Percentiles rank a stretch among this genome's conserved stretches.
Evolutionary conservation across 92 coral and sea anemone genomes (phyloP).

Genomic region (Palythoa heliodiscus): DNA sequence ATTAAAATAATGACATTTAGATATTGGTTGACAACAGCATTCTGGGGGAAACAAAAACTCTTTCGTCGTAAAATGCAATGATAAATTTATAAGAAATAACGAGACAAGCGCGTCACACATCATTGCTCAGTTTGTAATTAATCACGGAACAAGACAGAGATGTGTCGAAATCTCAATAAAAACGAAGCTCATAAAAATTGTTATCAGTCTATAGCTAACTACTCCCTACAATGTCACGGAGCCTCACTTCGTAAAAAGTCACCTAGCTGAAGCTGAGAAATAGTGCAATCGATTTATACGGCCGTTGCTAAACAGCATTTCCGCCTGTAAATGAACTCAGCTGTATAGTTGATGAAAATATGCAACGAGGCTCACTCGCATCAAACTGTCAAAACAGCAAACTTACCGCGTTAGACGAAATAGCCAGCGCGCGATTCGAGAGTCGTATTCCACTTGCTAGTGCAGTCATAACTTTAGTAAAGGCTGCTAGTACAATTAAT

Average conservation of each 20-base stretch:
- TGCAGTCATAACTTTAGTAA: slow-evolving; percentile 39
- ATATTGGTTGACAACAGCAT: background rate
- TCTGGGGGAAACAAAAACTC: slow-evolving; percentile 7
- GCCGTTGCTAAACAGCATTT: slow-evolving; percentile 40
- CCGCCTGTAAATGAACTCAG: slow-evolving; percentile 40
- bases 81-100: slow-evolving; percentile 19
- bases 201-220: slow-evolving; percentile 11
- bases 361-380: background rate
- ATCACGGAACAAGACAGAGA: slow-evolving; percentile 36
- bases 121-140: slow-evolving; percentile 29
- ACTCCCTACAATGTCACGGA: slow-evolving; percentile 16
- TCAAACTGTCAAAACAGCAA: slow-evolving; percentile 42
- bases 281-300: slow-evolving; percentile 6
- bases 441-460: slow-evolving; percentile 31
- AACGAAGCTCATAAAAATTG: slow-evolving; percentile 26
- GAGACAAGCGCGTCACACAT: slow-evolving; percentile 45
- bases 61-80: slow-evolving; percentile 21
- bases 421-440: slow-evolving; percentile 22
- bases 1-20: background rate
- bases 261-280: background rate
- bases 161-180: slow-evolving; percentile 31
- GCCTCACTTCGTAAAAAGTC: slow-evolving; percentile 21
- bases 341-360: background rate
- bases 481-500: background rate
- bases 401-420: slow-evolving; percentile 43